phyloP scores from a whole-genome alignment of 30 jellyfish, hydroid and myxozoan species.

The Cassiopea andromeda region DNA sequence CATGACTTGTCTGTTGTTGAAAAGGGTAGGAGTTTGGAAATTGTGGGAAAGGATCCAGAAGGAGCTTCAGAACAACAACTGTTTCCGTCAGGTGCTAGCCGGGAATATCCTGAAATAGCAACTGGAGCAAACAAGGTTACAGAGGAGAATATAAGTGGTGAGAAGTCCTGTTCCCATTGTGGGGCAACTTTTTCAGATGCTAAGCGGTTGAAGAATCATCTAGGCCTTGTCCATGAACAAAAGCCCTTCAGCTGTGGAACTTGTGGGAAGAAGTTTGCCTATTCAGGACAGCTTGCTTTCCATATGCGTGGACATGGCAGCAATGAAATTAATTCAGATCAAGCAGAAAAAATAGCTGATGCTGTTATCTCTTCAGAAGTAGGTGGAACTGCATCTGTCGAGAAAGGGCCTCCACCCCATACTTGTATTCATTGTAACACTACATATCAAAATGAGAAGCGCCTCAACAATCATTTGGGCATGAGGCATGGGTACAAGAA shows the following conservation, averaged over 20 bases:
- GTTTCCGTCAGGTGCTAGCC: not conserved
- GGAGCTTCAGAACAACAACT: not conserved
- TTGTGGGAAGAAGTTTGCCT: constrained; percentile 68
- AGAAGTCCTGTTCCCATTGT: constrained; percentile 57
- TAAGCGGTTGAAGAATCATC: constrained; percentile 74
- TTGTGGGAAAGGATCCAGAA: constrained; percentile 39
- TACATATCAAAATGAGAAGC: constrained; percentile 75
- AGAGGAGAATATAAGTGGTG: not conserved
- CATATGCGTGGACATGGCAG: constrained; percentile 75
- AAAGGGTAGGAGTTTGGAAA: constrained; percentile 70
- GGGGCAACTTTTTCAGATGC: constrained; percentile 64
- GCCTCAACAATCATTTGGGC: constrained; percentile 85
- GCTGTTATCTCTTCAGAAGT: not conserved
- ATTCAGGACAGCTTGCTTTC: constrained; percentile 80
- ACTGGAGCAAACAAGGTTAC: not conserved
- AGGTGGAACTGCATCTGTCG: constrained; percentile 5
- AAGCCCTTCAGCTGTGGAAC: constrained; percentile 72
- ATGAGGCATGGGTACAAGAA: constrained; percentile 80
- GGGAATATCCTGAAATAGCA: not conserved
- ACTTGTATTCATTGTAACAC: constrained; percentile 74
- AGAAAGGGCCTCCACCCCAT: constrained; percentile 27
- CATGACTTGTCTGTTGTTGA: constrained; percentile 61
- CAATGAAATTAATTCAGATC: not conserved
- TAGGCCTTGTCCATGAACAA: constrained; percentile 78
- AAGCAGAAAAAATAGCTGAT: not conserved